Percentiles rank a stretch among this genome's conserved stretches.
Evolutionary conservation across 2,888 invertebrate genomes (phyloP).

Genomic region (Parnassius apollo): DNA sequence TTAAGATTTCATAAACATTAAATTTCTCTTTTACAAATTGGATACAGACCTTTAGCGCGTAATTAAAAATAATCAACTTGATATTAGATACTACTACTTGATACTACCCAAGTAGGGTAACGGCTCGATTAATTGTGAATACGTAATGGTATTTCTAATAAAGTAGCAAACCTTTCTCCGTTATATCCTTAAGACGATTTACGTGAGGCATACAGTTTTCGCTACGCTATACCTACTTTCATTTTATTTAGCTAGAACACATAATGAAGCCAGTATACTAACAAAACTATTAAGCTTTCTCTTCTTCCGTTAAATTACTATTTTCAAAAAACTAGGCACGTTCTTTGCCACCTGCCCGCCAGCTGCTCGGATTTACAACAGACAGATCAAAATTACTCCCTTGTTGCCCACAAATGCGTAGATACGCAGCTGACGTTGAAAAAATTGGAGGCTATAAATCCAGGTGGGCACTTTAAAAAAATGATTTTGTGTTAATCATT

Average conservation of each 20-base stretch:
- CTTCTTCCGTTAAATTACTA: conserved; percentile 28
- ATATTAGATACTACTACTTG: conserved; percentile 9
- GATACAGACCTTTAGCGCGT: conserved; percentile 9
- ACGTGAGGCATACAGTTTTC: too few relatives aligned
- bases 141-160: conserved; percentile 16
- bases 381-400: conserved; percentile 64
- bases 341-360: conserved; percentile 65
- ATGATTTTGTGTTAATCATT: conserved; percentile 38
- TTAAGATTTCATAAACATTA: conserved; percentile 17
- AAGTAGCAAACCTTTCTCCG: not conserved
- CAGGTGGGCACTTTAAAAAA: conserved; percentile 17
- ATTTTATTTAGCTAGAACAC: too few relatives aligned
- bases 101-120: conserved; percentile 16
- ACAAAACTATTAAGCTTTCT: too few relatives aligned
- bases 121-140: conserved; percentile 19
- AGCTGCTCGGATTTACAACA: conserved; percentile 67
- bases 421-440: conserved; percentile 58
- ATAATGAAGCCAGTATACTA: too few relatives aligned
- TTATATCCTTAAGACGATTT: too few relatives aligned
- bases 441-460: conserved; percentile 30
- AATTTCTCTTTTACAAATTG: conserved; percentile 24
- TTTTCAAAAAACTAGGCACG: conserved; percentile 58
- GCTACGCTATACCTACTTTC: too few relatives aligned
- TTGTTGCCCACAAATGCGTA: conserved; percentile 52
- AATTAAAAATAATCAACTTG: conserved; percentile 26